Conservation (phyloP, 2,888 invertebrate genomes). For the Dynastes tityus region DNA sequence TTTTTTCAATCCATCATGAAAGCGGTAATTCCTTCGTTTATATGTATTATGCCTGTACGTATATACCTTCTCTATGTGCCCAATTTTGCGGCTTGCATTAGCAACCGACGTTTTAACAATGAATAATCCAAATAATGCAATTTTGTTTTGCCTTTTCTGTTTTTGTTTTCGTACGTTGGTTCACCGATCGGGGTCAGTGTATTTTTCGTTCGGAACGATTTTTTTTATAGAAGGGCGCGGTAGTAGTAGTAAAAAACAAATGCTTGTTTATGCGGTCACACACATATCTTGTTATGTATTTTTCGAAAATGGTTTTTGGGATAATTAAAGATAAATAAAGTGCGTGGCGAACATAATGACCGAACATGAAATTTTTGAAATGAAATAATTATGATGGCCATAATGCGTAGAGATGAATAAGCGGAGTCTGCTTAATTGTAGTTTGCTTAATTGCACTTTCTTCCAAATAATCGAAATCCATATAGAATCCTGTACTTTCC, state of each 20-base stretch:
- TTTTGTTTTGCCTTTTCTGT: constrained; percentile 22
- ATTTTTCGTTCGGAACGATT: background rate
- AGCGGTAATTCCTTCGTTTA: background rate
- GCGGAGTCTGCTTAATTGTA: no score
- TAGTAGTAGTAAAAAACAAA: constrained; percentile 13
- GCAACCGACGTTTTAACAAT: constrained; percentile 14
- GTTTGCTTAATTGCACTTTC: no score
- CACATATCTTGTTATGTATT: constrained; percentile 16
- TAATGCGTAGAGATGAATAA: background rate
- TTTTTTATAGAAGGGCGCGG: constrained; percentile 7
- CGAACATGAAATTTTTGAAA: background rate
- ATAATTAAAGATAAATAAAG: constrained; percentile 41
- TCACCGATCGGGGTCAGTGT: constrained; percentile 1
- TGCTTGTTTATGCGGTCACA: constrained; percentile 16
- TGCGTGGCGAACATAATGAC: background rate
- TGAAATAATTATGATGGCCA: background rate
- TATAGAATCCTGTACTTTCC: no score
- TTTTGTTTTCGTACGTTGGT: constrained; percentile 28
- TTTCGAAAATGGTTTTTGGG: constrained; percentile 25
- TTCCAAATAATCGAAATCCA: no score
- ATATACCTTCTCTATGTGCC: background rate
- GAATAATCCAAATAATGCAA: constrained; percentile 27
- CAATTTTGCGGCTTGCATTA: constrained; percentile 4
- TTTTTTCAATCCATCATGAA: no score
- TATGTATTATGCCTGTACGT: background rate